phyloP scores from a whole-genome alignment of 1,140 invertebrate species.

The Nephotettix cincticeps region DNA sequence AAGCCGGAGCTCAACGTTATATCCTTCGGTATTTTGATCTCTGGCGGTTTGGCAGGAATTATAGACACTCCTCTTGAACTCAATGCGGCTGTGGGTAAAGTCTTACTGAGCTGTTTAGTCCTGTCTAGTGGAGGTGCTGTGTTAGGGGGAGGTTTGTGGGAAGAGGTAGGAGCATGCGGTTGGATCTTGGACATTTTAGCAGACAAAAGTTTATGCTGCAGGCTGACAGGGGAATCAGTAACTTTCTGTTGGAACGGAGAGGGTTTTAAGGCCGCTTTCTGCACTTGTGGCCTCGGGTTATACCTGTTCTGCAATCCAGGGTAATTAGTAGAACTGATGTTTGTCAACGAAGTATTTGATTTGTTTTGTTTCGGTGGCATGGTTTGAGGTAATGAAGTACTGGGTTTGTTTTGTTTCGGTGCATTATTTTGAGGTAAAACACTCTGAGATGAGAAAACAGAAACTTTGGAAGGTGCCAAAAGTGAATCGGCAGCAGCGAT shows the following conservation, averaged over 20 bases:
- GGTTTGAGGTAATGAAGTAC: not conserved
- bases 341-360: too few species aligned
- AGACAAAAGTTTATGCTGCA: slow-evolving; percentile 28
- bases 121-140: not conserved
- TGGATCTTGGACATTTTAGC: slow-evolving; percentile 15
- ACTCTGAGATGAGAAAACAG: not conserved
- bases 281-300: not conserved
- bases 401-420: not conserved
- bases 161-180: not conserved
- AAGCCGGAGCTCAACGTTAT: slow-evolving; percentile 7
- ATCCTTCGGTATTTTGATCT: slow-evolving; percentile 25
- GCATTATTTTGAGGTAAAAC: not conserved
- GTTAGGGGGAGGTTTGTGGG: not conserved
- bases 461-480: not conserved
- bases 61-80: slow-evolving; percentile 3
- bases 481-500: not conserved
- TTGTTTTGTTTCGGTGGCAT: not conserved
- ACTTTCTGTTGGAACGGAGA: slow-evolving; percentile 9
- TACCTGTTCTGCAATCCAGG: not conserved
- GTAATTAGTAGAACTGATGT: not conserved
- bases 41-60: slow-evolving; percentile 2
- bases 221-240: not conserved
- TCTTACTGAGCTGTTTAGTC: not conserved
- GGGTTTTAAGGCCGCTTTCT: not conserved
- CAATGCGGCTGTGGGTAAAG: not conserved